A percentile compares a stretch with the other conserved stretches of the same genome.
Conservation (phyloP, 1,140 invertebrate species). For the Lasaia peninsularis region DNA sequence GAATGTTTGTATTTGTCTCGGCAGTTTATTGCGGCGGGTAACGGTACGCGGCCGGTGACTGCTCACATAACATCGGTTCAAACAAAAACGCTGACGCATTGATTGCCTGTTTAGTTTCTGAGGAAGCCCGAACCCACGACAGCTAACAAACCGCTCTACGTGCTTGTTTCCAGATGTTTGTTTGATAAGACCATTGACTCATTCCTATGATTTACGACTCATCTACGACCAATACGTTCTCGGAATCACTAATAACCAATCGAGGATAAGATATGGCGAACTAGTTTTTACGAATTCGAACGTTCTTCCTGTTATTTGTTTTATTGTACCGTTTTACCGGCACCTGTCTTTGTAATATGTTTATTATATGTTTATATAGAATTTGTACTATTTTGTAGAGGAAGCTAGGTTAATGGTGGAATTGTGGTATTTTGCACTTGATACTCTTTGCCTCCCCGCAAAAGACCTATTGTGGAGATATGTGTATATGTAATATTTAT, state of each 20-base stretch:
- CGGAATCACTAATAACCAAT: constrained; percentile 16
- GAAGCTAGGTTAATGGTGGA: no score
- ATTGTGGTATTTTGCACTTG: no score
- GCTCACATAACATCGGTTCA: constrained; percentile 32
- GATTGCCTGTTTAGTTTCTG: constrained; percentile 34
- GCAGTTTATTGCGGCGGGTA: constrained; percentile 35
- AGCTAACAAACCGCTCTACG: constrained; percentile 50
- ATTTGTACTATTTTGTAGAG: no score
- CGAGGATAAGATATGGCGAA: not conserved
- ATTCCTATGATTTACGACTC: constrained; percentile 45
- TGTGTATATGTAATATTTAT: no score
- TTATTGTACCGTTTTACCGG: not conserved
- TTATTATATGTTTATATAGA: no score
- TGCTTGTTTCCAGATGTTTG: constrained; percentile 47
- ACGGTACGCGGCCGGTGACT: constrained; percentile 68
- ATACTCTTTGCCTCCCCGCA: no score
- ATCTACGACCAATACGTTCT: constrained; percentile 33
- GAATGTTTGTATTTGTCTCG: constrained; percentile 20
- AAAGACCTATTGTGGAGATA: no score
- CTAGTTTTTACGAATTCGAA: not conserved
- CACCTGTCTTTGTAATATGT: not conserved
- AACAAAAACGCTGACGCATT: constrained; percentile 66
- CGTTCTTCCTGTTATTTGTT: constrained; percentile 18
- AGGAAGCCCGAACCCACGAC: constrained; percentile 44
- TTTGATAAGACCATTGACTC: constrained; percentile 53